Base-by-base conservation (phyloP, 2,888 invertebrate species). In the Zaprionus bogoriensis region DNA sequence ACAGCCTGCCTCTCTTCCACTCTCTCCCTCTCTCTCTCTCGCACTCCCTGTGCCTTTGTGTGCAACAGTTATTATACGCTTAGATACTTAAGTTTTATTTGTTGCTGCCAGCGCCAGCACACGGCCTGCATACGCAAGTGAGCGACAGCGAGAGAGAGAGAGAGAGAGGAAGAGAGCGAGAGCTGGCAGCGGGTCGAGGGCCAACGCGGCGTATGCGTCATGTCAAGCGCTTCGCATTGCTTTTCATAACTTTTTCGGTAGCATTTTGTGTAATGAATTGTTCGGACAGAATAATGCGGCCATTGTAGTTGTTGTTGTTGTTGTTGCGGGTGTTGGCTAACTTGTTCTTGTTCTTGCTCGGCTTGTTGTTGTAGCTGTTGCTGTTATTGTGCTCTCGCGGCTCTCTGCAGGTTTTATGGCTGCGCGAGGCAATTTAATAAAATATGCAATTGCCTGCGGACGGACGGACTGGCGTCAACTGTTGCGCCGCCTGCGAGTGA, bases 181-280 rank as follows among this genome's bases (percentile, higher is more conserved):
- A 36, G 52, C 22, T 14, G 14, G 51, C 48, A 50, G 32, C 63
- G 74, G 54, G 54, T 47, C 38, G 53, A n/a, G 72, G 44, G 52
- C 47, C 60, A 75, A 67, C 79, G 68, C 44, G 59, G 74, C 87
- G 79, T 75, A 74, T 84, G 73, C 81, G 78, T 69, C 68, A 83
- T 80, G 74, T 78, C 79, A 63, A 82, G 68, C 66, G 62, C 38
- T 72, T 74, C 47, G 64, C 74, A 64, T 59, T 44, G 66, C 61
- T 67, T 68, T 69, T 77, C 65, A 68, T 66, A 59, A 67, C 41
- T 54, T 75, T 54, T 36, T 30, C 36, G 57, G 41, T 41, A 63
- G 62, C 55, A 67, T 67, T 82, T 79, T 73, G 61, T 61, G 53
- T 82, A 82, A 82, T 82, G 87, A 82, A 82, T 82, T 82, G 87